A percentile compares a stretch with the other conserved stretches of the same genome.
These are phyloP conservation scores for Agelas oroides DNA, from an alignment of 37 sponge, comb jelly and placozoan genomes.

Conservation along the genomic window DNA sequence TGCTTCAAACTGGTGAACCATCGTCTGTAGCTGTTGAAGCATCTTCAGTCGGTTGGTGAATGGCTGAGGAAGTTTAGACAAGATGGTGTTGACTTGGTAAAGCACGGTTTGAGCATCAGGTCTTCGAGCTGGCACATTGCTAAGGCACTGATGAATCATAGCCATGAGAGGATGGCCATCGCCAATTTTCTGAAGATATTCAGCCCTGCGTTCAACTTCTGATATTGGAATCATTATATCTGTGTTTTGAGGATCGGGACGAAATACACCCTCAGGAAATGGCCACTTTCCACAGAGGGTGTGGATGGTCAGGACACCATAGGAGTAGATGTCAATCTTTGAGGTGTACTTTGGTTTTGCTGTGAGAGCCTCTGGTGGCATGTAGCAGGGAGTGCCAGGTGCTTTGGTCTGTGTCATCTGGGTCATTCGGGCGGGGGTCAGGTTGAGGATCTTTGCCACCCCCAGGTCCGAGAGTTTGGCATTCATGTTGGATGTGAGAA, in stretches of 20 bases:
- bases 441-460: neutral
- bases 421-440: neutral
- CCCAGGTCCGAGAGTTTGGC: conserved; percentile 59
- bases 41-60: conserved; percentile 4
- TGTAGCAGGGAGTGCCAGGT: too few relatives aligned
- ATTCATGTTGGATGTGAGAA: conserved; percentile 30
- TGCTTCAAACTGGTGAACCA: too few relatives aligned
- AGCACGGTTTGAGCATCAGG: neutral
- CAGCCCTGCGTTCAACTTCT: conserved; percentile 1
- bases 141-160: conserved; percentile 8
- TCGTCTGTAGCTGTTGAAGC: neutral
- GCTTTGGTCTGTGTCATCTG: too few relatives aligned
- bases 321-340: conserved; percentile 46
- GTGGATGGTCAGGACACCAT: conserved; percentile 47
- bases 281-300: conserved; percentile 23
- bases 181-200: conserved; percentile 4
- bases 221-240: neutral
- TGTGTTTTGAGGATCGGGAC: neutral
- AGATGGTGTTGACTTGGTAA: neutral
- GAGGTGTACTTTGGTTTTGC: too few relatives aligned
- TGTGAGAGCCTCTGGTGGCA: neutral
- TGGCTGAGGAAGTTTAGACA: neutral
- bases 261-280: neutral
- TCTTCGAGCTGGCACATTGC: neutral
- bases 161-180: conserved; percentile 17